These are phyloP conservation scores for Acronicta leporina DNA, from an alignment of 2,888 invertebrate genomes.

Conservation along the genomic window DNA sequence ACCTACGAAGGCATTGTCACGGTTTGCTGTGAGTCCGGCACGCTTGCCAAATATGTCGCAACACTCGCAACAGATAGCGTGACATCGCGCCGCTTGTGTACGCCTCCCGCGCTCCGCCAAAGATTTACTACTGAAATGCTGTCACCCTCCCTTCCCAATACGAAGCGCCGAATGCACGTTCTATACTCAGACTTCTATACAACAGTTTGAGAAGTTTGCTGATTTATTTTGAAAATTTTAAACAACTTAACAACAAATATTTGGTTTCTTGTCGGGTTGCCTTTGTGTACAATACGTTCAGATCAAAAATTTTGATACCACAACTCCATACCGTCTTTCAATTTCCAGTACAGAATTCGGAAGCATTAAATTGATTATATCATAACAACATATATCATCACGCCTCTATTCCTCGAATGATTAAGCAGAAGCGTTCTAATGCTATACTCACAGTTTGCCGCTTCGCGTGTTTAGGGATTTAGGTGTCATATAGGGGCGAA, in stretches of 20 bases:
- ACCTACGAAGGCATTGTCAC: slow-evolving; percentile 75
- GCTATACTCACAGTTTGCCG: too few species aligned
- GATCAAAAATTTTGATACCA: slow-evolving; percentile 43
- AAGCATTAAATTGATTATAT: not conserved
- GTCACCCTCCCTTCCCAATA: slow-evolving; percentile 67
- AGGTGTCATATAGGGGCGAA: too few species aligned
- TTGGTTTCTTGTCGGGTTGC: slow-evolving; percentile 42
- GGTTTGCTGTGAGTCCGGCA: slow-evolving; percentile 78
- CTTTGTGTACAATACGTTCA: slow-evolving; percentile 41
- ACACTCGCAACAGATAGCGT: slow-evolving; percentile 80
- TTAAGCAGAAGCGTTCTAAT: too few species aligned
- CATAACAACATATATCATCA: too few species aligned
- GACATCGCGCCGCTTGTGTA: slow-evolving; percentile 43
- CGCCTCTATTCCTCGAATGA: too few species aligned
- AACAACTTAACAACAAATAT: slow-evolving; percentile 59
- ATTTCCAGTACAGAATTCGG: slow-evolving; percentile 15
- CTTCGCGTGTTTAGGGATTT: too few species aligned
- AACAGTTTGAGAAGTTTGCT: slow-evolving; percentile 54
- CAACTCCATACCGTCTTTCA: slow-evolving; percentile 26
- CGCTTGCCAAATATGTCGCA: slow-evolving; percentile 86
- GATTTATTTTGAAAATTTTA: slow-evolving; percentile 72
- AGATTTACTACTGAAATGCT: slow-evolving; percentile 79
- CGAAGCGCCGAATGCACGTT: slow-evolving; percentile 50
- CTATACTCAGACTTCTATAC: slow-evolving; percentile 44
- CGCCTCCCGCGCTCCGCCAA: slow-evolving; percentile 46